Evolutionary conservation across 2,797 vertebrate genomes (phyloP).

Genomic region (Sarcophilus harrisii): DNA sequence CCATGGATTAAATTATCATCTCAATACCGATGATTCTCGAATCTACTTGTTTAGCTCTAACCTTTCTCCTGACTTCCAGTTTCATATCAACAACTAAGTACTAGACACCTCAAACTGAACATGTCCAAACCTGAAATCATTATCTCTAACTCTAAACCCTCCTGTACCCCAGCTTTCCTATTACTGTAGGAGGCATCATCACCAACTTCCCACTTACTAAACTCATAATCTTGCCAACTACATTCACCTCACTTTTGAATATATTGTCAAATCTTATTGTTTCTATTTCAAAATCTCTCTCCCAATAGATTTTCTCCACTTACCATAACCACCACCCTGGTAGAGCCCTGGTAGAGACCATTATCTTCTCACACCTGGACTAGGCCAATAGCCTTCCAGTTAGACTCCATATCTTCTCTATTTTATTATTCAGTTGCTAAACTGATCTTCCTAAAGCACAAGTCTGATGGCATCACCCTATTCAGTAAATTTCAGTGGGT

Average conservation of each 20-base stretch:
- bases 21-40: too few relatives aligned
- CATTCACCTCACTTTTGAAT: neutral
- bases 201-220: neutral
- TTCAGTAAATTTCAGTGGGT: too few relatives aligned
- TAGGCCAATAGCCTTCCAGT: neutral
- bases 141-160: too few relatives aligned
- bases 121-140: too few relatives aligned
- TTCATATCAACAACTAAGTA: neutral
- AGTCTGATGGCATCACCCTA: too few relatives aligned
- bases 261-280: too few relatives aligned
- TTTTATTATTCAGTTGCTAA: neutral
- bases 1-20: neutral
- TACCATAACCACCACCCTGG: neutral
- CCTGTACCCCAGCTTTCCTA: neutral
- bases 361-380: neutral
- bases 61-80: neutral
- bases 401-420: neutral
- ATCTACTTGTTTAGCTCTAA: too few relatives aligned
- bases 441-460: neutral
- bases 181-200: neutral
- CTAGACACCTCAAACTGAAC: neutral
- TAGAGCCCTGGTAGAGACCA: conserved; percentile 4
- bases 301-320: neutral
- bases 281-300: conserved; percentile 7
- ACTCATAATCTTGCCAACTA: neutral